These are phyloP conservation scores for Stylophora pistillata DNA, from an alignment of 64 coral and sea anemone genomes.

Conservation along the genomic window DNA sequence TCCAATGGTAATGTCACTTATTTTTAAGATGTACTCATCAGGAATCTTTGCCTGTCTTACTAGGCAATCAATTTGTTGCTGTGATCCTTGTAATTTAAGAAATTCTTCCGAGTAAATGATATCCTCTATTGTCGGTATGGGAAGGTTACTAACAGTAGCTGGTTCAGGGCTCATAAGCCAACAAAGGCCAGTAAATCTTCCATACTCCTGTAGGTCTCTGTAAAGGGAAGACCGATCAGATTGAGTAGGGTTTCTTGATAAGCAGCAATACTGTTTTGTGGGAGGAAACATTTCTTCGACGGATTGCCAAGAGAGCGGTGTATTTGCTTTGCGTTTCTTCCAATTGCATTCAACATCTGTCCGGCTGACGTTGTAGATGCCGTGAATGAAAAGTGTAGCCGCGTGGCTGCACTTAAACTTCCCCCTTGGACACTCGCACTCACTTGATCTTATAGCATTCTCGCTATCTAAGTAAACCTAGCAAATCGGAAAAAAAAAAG, in stretches of 20 bases:
- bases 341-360: slow-evolving; percentile 4
- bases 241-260: not conserved
- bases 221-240: not conserved
- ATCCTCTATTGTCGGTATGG: not conserved
- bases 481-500: no score
- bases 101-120: slow-evolving; percentile 16
- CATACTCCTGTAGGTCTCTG: not conserved
- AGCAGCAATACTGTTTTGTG: not conserved
- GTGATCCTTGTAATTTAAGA: not conserved
- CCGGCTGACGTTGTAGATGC: not conserved
- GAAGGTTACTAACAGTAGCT: not conserved
- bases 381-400: slow-evolving; percentile 14
- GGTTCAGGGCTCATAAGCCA: slow-evolving; percentile 14
- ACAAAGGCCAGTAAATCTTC: not conserved
- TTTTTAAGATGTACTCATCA: not conserved
- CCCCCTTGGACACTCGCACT: slow-evolving; percentile 41
- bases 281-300: slow-evolving; percentile 7
- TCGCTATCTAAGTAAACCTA: slow-evolving; percentile 44
- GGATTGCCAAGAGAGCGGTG: not conserved
- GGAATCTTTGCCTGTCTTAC: not conserved
- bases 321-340: not conserved
- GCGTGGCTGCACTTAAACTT: slow-evolving; percentile 42
- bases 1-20: not conserved
- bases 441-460: slow-evolving; percentile 32
- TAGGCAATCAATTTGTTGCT: not conserved